Evolutionary conservation across 2,797 vertebrate species (phyloP).

Genomic region (Setipinna tenuifilis): DNA sequence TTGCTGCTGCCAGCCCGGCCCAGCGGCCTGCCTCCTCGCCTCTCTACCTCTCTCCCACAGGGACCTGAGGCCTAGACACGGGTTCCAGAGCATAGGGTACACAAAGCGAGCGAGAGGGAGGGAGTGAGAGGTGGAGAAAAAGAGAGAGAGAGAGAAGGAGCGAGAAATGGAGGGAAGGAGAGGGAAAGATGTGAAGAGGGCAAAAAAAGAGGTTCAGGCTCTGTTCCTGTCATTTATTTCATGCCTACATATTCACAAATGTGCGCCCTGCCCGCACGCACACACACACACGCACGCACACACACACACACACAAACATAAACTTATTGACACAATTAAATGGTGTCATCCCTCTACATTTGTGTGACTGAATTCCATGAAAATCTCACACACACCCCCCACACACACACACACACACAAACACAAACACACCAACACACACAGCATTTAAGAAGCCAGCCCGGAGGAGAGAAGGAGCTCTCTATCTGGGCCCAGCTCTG

Average conservation of each 20-base stretch:
- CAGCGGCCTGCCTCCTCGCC: slow-evolving; percentile 74
- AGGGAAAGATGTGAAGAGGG: not conserved
- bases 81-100: slow-evolving; percentile 65
- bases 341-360: no score
- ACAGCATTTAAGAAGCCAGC: not conserved
- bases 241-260: not conserved
- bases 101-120: slow-evolving; percentile 23
- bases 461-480: slow-evolving; percentile 13
- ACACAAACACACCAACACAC: not conserved
- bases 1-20: slow-evolving; percentile 80
- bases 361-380: no score
- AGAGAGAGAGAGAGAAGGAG: not conserved
- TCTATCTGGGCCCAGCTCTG: slow-evolving; percentile 49
- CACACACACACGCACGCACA: not conserved
- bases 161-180: slow-evolving; percentile 28
- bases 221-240: slow-evolving; percentile 4
- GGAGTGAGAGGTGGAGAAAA: not conserved
- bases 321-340: no score
- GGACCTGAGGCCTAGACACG: slow-evolving; percentile 76
- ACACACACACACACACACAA: not conserved
- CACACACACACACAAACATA: not conserved
- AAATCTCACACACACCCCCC: not conserved
- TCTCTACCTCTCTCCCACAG: slow-evolving; percentile 52
- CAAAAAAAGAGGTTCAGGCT: not conserved
- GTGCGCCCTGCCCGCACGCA: not conserved